phyloP scores from a whole-genome alignment of 2,113 vertebrate genomes.

The Salminus brasiliensis region DNA sequence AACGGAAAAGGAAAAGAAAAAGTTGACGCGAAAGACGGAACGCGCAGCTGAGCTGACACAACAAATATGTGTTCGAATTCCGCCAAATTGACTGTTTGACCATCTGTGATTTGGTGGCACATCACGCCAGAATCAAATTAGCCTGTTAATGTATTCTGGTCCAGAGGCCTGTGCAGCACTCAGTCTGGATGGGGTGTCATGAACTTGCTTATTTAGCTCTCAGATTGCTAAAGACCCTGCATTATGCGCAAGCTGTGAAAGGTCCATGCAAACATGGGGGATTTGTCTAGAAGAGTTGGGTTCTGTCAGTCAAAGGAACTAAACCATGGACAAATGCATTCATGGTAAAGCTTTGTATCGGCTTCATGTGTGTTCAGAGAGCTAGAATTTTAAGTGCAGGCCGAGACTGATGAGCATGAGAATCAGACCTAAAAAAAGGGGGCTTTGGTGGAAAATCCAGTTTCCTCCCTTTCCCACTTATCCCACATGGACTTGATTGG shows the following conservation, averaged over 20 bases:
- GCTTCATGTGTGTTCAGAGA: not conserved
- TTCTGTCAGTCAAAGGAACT: not conserved
- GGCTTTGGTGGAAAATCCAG: too few species aligned
- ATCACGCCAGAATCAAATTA: conserved; percentile 40
- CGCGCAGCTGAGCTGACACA: conserved; percentile 38
- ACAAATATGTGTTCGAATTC: conserved; percentile 26
- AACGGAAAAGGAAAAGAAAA: not conserved
- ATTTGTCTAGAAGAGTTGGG: not conserved
- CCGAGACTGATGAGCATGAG: too few species aligned
- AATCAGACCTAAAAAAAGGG: too few species aligned
- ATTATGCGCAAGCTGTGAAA: not conserved
- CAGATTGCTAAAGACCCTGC: not conserved
- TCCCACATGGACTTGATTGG: too few species aligned
- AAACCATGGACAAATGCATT: not conserved
- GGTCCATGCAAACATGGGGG: not conserved
- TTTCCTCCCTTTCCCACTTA: too few species aligned
- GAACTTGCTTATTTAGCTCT: conserved; percentile 31
- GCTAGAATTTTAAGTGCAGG: not conserved
- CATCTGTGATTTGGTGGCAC: conserved; percentile 34
- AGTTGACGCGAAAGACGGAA: conserved; percentile 11
- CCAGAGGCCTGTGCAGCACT: conserved; percentile 17
- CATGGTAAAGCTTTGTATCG: not conserved
- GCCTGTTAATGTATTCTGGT: conserved; percentile 32
- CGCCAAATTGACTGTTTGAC: conserved; percentile 43
- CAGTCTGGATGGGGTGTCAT: conserved; percentile 25